Evolutionary conservation across 1,140 invertebrate species (phyloP).

Genomic region (Nasonia vitripennis): DNA sequence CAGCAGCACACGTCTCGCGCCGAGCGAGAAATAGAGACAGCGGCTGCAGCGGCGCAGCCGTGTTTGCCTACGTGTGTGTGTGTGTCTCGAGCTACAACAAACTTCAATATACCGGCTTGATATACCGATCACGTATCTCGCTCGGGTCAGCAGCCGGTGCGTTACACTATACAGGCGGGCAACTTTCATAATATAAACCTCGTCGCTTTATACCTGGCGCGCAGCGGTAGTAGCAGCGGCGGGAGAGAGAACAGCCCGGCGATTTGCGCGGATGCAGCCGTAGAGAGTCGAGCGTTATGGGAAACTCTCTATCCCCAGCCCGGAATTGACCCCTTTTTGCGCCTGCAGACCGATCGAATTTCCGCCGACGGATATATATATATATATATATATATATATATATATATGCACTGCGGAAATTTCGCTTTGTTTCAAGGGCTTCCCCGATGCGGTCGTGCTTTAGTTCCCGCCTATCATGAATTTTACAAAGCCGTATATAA

Average conservation of each 20-base stretch:
- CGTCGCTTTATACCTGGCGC: slow-evolving; percentile 13
- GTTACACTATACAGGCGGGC: neutral
- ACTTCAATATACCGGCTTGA: slow-evolving; percentile 54
- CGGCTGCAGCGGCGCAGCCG: neutral
- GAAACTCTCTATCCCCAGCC: no score
- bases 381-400: no score
- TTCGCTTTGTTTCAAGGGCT: no score
- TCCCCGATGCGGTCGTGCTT: no score
- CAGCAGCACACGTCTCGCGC: no score
- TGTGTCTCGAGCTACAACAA: neutral
- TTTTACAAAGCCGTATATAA: no score
- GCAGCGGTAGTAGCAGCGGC: no score
- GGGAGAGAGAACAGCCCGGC: neutral
- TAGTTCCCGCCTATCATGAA: no score
- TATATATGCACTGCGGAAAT: no score
- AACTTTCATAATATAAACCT: slow-evolving; percentile 41
- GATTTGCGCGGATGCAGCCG: neutral
- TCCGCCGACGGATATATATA: no score
- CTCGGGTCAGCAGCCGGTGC: slow-evolving; percentile 29
- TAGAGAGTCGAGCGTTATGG: neutral
- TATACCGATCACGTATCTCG: slow-evolving; percentile 63
- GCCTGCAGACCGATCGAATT: no score
- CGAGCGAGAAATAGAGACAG: neutral
- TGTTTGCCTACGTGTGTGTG: neutral
- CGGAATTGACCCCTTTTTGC: no score